A percentile compares a stretch with the other conserved stretches of the same genome.
These are phyloP conservation scores for Sebastes hopkinsi DNA, from an alignment of 2,797 vertebrate genomes.

Conservation along the genomic window DNA sequence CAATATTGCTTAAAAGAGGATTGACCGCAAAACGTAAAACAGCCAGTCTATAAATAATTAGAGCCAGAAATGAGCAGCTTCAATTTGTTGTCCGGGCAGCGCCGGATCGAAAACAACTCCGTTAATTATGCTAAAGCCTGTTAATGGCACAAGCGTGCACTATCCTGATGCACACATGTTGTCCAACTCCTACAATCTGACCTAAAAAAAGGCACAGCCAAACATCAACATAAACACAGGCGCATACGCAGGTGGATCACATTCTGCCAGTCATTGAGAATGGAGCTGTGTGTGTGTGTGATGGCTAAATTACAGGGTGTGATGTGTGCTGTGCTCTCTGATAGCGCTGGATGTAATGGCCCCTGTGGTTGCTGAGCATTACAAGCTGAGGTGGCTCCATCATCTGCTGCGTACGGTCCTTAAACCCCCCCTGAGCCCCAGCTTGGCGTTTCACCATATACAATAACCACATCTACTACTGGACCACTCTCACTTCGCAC, in stretches of 20 bases:
- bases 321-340: slow-evolving; percentile 79
- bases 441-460: slow-evolving; percentile 50
- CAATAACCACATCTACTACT: slow-evolving; percentile 55
- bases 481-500: slow-evolving; percentile 38
- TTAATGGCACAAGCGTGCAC: slow-evolving; percentile 67
- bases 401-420: slow-evolving; percentile 52
- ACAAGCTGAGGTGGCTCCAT: slow-evolving; percentile 73
- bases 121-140: slow-evolving; percentile 78
- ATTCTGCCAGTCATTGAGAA: slow-evolving; percentile 61
- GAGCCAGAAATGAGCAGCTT: slow-evolving; percentile 76
- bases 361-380: slow-evolving; percentile 81
- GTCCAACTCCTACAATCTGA: slow-evolving; percentile 40
- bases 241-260: slow-evolving; percentile 49
- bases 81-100: slow-evolving; percentile 72
- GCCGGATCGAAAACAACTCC: slow-evolving; percentile 70
- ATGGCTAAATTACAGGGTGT: slow-evolving; percentile 84
- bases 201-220: slow-evolving; percentile 30
- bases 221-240: slow-evolving; percentile 38
- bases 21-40: slow-evolving; percentile 81
- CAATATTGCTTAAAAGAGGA: slow-evolving; percentile 81
- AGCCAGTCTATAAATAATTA: slow-evolving; percentile 84
- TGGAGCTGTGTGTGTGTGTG: slow-evolving; percentile 37
- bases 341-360: slow-evolving; percentile 76
- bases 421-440: slow-evolving; percentile 51
- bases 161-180: slow-evolving; percentile 38